Base-by-base conservation (phyloP, 1,140 invertebrate species). In the Metaphire vulgaris region DNA sequence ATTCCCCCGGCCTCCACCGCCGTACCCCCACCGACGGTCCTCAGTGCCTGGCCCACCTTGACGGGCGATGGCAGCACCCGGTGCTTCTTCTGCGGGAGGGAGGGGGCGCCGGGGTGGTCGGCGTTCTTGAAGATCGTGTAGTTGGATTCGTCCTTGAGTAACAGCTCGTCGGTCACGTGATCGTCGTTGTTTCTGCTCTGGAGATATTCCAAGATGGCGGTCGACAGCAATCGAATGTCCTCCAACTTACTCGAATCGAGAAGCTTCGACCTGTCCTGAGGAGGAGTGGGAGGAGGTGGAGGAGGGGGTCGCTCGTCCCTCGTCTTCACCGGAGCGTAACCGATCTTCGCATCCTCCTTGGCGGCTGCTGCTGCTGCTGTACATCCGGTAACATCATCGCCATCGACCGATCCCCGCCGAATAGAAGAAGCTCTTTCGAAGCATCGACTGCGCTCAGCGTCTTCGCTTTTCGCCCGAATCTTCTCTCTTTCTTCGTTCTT, bases 61-160 rank as follows among this genome's bases (percentile, higher is more conserved):
- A 56, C 41, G 41, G 41, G 41, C 6, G 41, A 56, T 12, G 41
- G 41, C 6, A 56, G 41, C 6, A 56, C 41, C 6, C 41, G 41
- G 41, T 56, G 41, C 41, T 56, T 56, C 41, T 56, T 56, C 41
- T 56, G 41, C 41, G 41, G 41, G 6, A 56, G 41, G 21, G 41
- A 21, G 6, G 41, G 41, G 41, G 41, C 6, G 6, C 6, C 41
- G 41, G 21, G 6, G 41, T 12, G 6, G 41, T 56, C 41, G 41
- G 41, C 41, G 41, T 56, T 56, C 41, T 56, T 56, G 41, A 56
- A 56, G 41, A 56, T 56, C 41, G 41, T 56, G 41, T 56, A 56
- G 41, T 56, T 56, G 41, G 41, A 56, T 21, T 56, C 41, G 41
- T 56, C 41, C 41, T 56, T 56, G 41, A 56, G 41, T n/a, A n/a